These are phyloP conservation scores for Heliconius hewitsoni DNA, from an alignment of 1,140 invertebrate species.

Conservation along the genomic window DNA sequence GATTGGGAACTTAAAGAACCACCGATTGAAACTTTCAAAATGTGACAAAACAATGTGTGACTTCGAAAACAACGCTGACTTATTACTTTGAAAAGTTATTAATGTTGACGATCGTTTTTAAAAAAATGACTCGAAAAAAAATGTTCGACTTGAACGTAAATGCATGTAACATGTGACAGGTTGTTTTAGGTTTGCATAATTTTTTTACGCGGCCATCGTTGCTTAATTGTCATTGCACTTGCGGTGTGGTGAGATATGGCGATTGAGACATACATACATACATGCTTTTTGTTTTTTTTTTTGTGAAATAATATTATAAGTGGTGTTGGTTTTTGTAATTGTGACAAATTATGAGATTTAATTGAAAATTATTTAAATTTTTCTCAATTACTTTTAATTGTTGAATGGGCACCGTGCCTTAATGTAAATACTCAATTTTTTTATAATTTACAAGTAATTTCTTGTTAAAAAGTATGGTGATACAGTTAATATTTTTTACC, in stretches of 20 bases:
- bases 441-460: too few species aligned
- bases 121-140: too few species aligned
- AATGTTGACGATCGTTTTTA: slow-evolving; percentile 51
- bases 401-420: too few species aligned
- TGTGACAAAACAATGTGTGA: slow-evolving; percentile 50
- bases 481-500: too few species aligned
- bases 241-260: neutral
- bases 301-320: neutral
- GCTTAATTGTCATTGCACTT: slow-evolving; percentile 20
- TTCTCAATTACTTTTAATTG: too few species aligned
- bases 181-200: slow-evolving; percentile 46
- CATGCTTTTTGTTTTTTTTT: too few species aligned
- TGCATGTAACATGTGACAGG: slow-evolving; percentile 49
- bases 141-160: slow-evolving; percentile 29
- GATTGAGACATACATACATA: slow-evolving; percentile 6
- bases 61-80: slow-evolving; percentile 49
- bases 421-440: too few species aligned
- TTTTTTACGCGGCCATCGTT: slow-evolving; percentile 37
- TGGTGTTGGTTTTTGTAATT: neutral
- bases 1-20: slow-evolving; percentile 62
- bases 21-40: slow-evolving; percentile 64
- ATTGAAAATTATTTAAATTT: neutral
- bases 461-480: too few species aligned
- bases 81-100: slow-evolving; percentile 45
- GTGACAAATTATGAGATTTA: neutral